Base-by-base conservation (phyloP, 2,888 invertebrate genomes). In the Chrysomela aeneicollis region DNA sequence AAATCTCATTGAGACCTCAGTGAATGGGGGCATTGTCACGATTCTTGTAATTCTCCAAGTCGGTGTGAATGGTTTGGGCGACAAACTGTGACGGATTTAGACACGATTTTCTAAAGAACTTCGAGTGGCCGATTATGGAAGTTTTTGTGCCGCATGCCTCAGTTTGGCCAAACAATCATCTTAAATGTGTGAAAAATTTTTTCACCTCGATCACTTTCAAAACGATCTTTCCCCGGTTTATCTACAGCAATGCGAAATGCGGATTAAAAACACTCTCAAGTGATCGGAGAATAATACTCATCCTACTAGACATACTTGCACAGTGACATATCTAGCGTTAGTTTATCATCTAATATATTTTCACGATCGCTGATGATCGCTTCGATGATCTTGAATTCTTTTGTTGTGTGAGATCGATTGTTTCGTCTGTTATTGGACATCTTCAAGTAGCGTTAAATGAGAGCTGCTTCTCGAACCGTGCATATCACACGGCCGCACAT, bases 381-480 rank as follows among this genome's bases (percentile, higher is more conserved):
- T 37, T 22, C 12, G 57, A 9, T 57, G 57, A 57, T 18, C 46
- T 30, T 12, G 4, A 37, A 42, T 76, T 70, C 70, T 72, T 73
- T 75, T 74, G 76, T 77, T 77, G 76, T 76, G 71, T 74, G 76
- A 73, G 74, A 72, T 75, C 74, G 72, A 71, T 73, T 74, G 74
- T 75, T 74, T 74, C 70, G 73, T 75, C 74, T 76, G 2, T 42
- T n/a, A 77, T 74, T 75, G 76, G 76, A 74, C 77, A 74, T 77
- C 77, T 75, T 74, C 74, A 78, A 77, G 76, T 75, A 73, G 78
- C 78, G 77, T 78, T 76, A 78, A 78, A 78, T 77, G 76, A 77
- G 77, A 75, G 74, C 72, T 69, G 74, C 71, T 73, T 70, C 67
- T 63, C 74, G 74, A 77, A 76, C 75, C 76, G 76, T 78, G 71